Conservation (phyloP, 2,797 vertebrate genomes). For the Glossophaga mutica region DNA sequence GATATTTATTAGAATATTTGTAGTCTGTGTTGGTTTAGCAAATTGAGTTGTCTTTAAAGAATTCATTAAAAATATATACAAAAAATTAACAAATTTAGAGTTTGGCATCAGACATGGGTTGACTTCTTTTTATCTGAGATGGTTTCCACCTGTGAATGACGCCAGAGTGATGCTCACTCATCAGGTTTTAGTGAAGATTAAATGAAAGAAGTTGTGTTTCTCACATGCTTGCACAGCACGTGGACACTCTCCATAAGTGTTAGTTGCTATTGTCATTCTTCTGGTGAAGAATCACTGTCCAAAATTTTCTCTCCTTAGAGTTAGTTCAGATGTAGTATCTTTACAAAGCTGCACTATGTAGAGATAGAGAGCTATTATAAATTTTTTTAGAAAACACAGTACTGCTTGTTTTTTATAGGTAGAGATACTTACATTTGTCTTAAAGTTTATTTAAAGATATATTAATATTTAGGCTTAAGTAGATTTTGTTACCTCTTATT, state of each 20-base stretch:
- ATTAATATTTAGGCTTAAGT: neutral
- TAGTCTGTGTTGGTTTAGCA: constrained; percentile 16
- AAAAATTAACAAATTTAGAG: neutral
- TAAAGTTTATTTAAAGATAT: neutral
- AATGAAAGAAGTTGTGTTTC: neutral
- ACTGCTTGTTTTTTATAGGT: neutral
- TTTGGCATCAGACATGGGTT: neutral
- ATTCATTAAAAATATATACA: neutral
- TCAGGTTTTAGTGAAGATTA: neutral
- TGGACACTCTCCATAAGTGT: neutral
- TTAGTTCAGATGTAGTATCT: neutral
- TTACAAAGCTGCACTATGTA: neutral
- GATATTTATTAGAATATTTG: neutral
- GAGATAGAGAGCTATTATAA: neutral
- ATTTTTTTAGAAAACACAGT: neutral
- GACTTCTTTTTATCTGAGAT: neutral
- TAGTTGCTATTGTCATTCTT: neutral
- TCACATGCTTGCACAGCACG: neutral
- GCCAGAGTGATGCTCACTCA: neutral
- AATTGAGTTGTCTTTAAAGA: neutral
- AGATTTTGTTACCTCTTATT: neutral
- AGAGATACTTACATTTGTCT: neutral
- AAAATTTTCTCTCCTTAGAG: neutral
- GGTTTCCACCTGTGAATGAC: neutral
- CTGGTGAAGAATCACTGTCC: neutral